phyloP scores from a whole-genome alignment of 2,888 invertebrate genomes.

The Conops quadrifasciatus region DNA sequence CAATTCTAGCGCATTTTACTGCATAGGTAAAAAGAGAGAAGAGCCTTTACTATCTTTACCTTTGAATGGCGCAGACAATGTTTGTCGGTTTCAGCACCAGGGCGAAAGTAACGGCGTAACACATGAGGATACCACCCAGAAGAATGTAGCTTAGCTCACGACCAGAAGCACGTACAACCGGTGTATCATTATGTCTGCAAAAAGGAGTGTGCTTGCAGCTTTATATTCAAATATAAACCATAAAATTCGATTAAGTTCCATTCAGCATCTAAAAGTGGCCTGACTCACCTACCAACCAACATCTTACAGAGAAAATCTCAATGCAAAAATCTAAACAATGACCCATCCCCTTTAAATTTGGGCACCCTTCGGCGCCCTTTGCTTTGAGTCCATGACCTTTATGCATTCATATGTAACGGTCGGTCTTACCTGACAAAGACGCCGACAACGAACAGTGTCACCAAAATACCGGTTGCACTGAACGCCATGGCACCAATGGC shows the following conservation, averaged over 20 bases:
- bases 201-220: background rate
- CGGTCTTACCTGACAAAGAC: constrained; percentile 76
- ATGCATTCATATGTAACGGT: background rate
- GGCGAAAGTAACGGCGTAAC: constrained; percentile 92
- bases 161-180: constrained; percentile 96
- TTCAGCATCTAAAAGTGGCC: background rate
- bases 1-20: background rate
- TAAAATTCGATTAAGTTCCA: background rate
- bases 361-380: too few relatives aligned
- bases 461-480: constrained; percentile 83
- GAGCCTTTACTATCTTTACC: constrained; percentile 68
- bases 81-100: constrained; percentile 87
- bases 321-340: too few relatives aligned
- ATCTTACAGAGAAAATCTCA: too few relatives aligned
- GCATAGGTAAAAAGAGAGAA: background rate
- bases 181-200: constrained; percentile 84
- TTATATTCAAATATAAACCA: background rate
- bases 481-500: constrained; percentile 93
- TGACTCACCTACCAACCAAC: too few relatives aligned
- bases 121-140: constrained; percentile 87
- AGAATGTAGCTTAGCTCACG: constrained; percentile 90
- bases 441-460: constrained; percentile 80
- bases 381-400: too few relatives aligned
- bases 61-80: constrained; percentile 88
- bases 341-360: too few relatives aligned